Evolutionary conservation across 1,140 invertebrate genomes (phyloP).

Genomic region (Drosophila varians): DNA sequence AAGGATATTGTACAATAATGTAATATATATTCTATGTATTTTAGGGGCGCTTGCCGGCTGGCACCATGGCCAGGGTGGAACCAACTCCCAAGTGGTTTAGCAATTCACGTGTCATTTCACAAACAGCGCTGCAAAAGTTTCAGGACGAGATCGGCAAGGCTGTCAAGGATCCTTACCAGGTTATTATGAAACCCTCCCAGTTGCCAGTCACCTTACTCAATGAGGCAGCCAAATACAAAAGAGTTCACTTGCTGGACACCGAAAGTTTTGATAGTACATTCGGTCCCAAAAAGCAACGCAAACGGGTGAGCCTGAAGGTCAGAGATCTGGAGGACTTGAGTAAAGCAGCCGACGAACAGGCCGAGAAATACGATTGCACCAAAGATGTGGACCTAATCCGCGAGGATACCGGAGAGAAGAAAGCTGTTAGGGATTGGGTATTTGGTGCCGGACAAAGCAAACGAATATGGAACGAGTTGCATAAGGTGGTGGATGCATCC

Average conservation of each 20-base stretch:
- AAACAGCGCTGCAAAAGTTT: constrained; percentile 97
- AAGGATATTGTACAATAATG: no score
- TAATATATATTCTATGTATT: neutral
- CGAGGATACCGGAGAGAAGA: constrained; percentile 91
- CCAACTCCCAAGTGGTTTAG: constrained; percentile 99
- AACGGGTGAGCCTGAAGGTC: constrained; percentile 93
- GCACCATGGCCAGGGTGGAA: constrained; percentile 96
- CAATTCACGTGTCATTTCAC: constrained; percentile 95
- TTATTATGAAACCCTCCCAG: constrained; percentile 98
- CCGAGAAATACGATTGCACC: constrained; percentile 90
- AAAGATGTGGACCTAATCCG: constrained; percentile 93
- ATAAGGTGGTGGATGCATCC: constrained; percentile 99
- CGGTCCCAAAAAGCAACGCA: constrained; percentile 96
- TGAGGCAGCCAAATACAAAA: constrained; percentile 94
- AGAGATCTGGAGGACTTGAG: constrained; percentile 89
- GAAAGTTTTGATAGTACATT: constrained; percentile 97
- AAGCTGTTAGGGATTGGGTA: constrained; percentile 91
- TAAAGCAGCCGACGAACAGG: constrained; percentile 88
- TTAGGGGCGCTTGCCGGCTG: constrained; percentile 94
- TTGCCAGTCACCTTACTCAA: constrained; percentile 97
- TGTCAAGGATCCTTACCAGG: constrained; percentile 97
- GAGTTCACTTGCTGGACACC: constrained; percentile 97
- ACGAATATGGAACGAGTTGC: constrained; percentile 99
- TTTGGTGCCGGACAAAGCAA: constrained; percentile 97
- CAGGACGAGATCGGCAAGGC: constrained; percentile 97